Base-by-base conservation (phyloP, 1,140 invertebrate species). In the Chelonus insularis region DNA sequence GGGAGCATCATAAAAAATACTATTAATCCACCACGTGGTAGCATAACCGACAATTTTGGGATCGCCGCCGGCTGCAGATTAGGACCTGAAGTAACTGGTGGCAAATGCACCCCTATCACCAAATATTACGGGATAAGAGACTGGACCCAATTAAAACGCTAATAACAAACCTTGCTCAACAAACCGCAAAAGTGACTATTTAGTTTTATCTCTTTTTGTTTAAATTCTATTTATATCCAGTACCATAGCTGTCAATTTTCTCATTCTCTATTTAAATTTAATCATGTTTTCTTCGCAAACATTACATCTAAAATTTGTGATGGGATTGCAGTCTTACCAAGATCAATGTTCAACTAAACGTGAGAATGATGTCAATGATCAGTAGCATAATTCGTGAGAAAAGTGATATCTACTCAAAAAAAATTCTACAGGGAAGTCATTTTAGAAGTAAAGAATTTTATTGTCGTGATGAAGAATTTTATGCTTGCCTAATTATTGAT, bases 61-160 rank as follows among this genome's bases (percentile, higher is more conserved):
- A 74, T 76, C 70, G 74, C 75, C 75, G 68, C 72, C 74, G 70
- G 74, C 70, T 73, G 72, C 69, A 73, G 72, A 77, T 77, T 79
- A 77, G 72, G 74, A 67, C 68, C 71, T 59, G 67, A 64, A 72
- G 25, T 45, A 67, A 69, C 72, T 74, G 72, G 68, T 68, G 66
- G 71, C 68, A 71, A 67, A 69, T 72, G 67, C 67, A 65, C 68
- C 68, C 66, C 71, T 65, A 64, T 59, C 29, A 21, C 67, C 70
- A 61, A 68, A 73, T 76, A 77, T 74, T 72, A 71, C 71, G 8
- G 74, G 71, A 76, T 79, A 77, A 77, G 75, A 72, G 73, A 77
- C 71, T 70, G 72, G 69, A 77, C 70, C 67, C 72, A 75, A 77
- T 77, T 79, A 76, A 78, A 77, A 69, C 65, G 68, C 68, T 73